Base-by-base conservation (phyloP, 2,113 vertebrate species). In the Leiothrix lutea region DNA sequence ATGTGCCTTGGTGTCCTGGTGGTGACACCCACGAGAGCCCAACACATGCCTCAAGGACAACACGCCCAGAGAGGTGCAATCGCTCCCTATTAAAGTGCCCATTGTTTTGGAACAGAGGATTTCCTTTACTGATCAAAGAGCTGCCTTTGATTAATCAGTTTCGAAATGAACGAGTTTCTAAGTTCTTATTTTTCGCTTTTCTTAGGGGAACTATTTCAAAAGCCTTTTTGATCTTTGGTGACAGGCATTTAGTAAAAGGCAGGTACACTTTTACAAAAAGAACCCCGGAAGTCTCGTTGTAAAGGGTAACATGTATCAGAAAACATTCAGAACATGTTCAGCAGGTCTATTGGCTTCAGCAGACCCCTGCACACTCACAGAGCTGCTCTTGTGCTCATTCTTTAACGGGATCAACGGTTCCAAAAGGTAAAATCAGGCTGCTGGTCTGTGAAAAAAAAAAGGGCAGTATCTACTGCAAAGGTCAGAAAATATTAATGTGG, bases 401-500 rank as follows among this genome's bases (percentile, higher is more conserved):
- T 74, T 72, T 65, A 35, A 44, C 45, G 83, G 47, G 51, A 71
- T 83, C 82, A 84, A 36, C 4, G 1, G 33, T 62, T 70, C 64
- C 23, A 73, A 80, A 69, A 75, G 23, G 58, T 33, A 92, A 84
- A 90, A 90, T 71, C 36, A 64, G 65, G 61, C 44, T 47, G 28
- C 26, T 64, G n/a, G n/a, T 74, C 44, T 84, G 48, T 48, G 67
- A 47, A 50, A 47, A 24, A 23, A 61, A 71, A 51, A 64, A 38
- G 13, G 42, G 15, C 66, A 84, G 7, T 42, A 47, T 44, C 61
- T 88, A 22, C 75, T 69, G 70, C 64, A 87, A 96, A 92, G 96
- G 92, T 95, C 91, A 94, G 74, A 70, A 92, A 83, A 80, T 91
- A 94, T 94, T 94, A 91, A 57, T 71, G 61, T 92, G 85, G 86